Conservation (phyloP, 2,797 vertebrate species). For the Gymnodraco acuticeps region DNA sequence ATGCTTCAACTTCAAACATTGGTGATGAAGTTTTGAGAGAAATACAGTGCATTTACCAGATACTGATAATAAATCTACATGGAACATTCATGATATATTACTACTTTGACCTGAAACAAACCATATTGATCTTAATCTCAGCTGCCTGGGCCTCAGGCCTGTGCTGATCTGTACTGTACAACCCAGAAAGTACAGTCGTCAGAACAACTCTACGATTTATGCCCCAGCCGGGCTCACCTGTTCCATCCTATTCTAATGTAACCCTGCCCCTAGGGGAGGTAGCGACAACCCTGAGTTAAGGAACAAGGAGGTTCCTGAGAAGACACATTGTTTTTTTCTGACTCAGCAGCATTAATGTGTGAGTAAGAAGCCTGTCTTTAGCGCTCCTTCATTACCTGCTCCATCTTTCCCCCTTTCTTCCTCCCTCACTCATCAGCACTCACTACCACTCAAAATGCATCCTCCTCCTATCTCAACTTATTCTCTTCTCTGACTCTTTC, state of each 20-base stretch:
- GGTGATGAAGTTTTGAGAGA: constrained; percentile 27
- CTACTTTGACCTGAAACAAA: constrained; percentile 36
- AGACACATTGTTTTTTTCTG: constrained; percentile 46
- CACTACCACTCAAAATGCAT: constrained; percentile 14
- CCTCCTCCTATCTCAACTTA: not conserved
- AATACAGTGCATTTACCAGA: constrained; percentile 40
- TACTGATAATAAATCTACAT: constrained; percentile 17
- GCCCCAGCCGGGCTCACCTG: not conserved
- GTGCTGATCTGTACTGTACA: not conserved
- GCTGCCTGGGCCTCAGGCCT: constrained; percentile 1
- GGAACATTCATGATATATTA: constrained; percentile 22
- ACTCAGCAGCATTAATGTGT: constrained; percentile 46
- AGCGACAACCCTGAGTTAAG: constrained; percentile 24
- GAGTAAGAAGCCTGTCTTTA: constrained; percentile 40
- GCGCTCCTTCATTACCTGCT: constrained; percentile 33
- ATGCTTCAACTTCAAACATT: constrained; percentile 35
- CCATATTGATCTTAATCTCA: not conserved
- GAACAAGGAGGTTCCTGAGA: constrained; percentile 32
- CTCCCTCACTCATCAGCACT: constrained; percentile 2
- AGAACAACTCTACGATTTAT: constrained; percentile 22
- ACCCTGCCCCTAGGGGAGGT: constrained; percentile 7
- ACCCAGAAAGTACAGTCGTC: not conserved
- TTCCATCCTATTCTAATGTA: constrained; percentile 17
- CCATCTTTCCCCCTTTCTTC: not conserved
- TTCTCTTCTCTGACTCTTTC: not conserved